phyloP scores from a whole-genome alignment of 1,140 invertebrate genomes.

The Zaprionus lachaisei region DNA sequence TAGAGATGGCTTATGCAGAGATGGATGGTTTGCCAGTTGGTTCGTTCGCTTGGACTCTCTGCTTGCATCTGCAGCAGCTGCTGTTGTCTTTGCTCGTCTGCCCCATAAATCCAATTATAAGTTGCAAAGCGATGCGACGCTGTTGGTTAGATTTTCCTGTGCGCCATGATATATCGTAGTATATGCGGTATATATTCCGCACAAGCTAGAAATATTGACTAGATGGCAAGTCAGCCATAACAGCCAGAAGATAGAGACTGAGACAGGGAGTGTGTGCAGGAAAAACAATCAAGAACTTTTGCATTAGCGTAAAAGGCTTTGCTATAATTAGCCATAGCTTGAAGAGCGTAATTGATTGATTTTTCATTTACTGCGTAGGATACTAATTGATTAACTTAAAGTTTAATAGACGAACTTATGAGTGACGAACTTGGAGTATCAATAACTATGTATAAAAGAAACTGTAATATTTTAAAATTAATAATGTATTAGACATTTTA shows the following conservation, averaged over 20 bases:
- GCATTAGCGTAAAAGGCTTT: neutral
- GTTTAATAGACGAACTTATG: neutral
- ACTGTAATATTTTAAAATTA: neutral
- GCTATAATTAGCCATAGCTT: neutral
- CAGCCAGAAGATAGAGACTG: neutral
- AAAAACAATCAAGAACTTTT: neutral
- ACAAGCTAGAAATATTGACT: constrained; percentile 9
- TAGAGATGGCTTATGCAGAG: constrained; percentile 44
- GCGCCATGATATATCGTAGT: constrained; percentile 25
- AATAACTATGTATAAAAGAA: neutral
- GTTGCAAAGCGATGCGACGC: constrained; percentile 47
- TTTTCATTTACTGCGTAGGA: neutral
- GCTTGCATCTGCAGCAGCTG: neutral
- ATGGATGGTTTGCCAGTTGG: constrained; percentile 38
- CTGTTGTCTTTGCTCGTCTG: constrained; percentile 28
- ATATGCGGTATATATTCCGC: constrained; percentile 1
- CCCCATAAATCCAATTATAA: constrained; percentile 68
- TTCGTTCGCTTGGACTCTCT: constrained; percentile 6
- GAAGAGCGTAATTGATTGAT: neutral
- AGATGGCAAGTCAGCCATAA: constrained; percentile 4
- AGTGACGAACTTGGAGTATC: neutral
- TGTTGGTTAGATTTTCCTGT: constrained; percentile 25
- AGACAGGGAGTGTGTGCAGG: neutral
- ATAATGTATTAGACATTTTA: neutral
- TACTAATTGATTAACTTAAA: neutral